These are phyloP conservation scores for Bhutanitis thaidina DNA, from an alignment of 2,888 invertebrate species.

Conservation along the genomic window DNA sequence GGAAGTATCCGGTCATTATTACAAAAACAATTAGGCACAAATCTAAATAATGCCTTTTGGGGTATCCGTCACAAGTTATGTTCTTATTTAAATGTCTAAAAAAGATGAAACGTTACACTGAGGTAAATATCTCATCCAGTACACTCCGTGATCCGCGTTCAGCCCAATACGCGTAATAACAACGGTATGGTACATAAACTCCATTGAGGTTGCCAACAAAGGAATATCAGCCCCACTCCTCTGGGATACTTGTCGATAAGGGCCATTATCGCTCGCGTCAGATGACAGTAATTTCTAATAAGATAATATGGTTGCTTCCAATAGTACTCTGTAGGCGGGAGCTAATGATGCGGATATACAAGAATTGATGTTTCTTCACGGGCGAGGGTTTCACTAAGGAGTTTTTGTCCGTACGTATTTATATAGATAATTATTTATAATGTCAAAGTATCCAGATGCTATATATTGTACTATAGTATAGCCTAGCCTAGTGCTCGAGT, in stretches of 20 bases:
- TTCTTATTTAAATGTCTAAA: too few relatives aligned
- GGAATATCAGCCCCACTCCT: constrained; percentile 36
- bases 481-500: too few relatives aligned
- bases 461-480: too few relatives aligned
- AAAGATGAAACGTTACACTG: too few relatives aligned
- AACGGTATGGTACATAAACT: constrained; percentile 49
- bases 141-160: constrained; percentile 14
- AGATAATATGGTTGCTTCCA: constrained; percentile 59
- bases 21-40: too few relatives aligned
- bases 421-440: too few relatives aligned
- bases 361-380: constrained; percentile 36
- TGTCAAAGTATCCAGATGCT: too few relatives aligned
- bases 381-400: constrained; percentile 2
- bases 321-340: constrained; percentile 38
- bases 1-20: too few relatives aligned
- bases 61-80: too few relatives aligned
- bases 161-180: constrained; percentile 48
- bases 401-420: neutral
- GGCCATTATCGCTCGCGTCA: constrained; percentile 32
- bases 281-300: constrained; percentile 56
- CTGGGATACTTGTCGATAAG: constrained; percentile 30
- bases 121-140: constrained; percentile 2
- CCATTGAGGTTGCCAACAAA: constrained; percentile 33
- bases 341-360: constrained; percentile 43
- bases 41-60: too few relatives aligned